These are phyloP conservation scores for Lasius fuliginosus DNA, from an alignment of 2,888 invertebrate genomes.

Conservation along the genomic window DNA sequence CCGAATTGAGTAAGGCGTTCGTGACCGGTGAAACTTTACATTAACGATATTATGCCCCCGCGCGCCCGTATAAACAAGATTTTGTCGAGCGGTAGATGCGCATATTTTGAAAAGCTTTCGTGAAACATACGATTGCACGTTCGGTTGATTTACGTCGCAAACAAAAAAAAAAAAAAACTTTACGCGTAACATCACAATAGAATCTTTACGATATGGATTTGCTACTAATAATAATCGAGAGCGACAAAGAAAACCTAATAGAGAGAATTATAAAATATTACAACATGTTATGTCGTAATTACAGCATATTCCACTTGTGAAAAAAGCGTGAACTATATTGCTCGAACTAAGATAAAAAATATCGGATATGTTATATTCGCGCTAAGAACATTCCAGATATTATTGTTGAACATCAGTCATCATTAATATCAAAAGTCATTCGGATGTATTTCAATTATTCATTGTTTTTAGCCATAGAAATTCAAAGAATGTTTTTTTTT, in stretches of 20 bases:
- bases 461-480: not conserved
- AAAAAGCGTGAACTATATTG: not conserved
- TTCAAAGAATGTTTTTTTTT: not conserved
- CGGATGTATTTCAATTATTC: conserved; percentile 11
- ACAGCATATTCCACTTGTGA: not conserved
- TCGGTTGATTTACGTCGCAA: not conserved
- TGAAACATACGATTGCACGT: not conserved
- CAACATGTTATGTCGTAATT: not conserved
- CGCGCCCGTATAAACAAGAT: conserved; percentile 20
- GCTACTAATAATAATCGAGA: not conserved
- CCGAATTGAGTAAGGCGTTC: conserved; percentile 52
- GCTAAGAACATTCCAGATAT: not conserved
- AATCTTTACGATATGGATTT: not conserved
- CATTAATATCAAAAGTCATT: conserved; percentile 16
- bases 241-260: not conserved
- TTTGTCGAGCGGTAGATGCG: not conserved
- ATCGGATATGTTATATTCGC: conserved; percentile 12
- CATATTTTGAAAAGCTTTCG: conserved; percentile 18
- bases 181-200: not conserved
- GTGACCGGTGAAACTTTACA: conserved; percentile 48
- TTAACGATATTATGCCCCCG: conserved; percentile 23
- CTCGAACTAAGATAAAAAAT: conserved; percentile 3
- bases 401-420: conserved; percentile 4
- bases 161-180: not conserved
- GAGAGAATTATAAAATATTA: not conserved